Evolutionary conservation across 2,797 vertebrate genomes (phyloP), one percentile per base, ranked within the genome.

Genomic region (Lophotriccus pileatus): DNA sequence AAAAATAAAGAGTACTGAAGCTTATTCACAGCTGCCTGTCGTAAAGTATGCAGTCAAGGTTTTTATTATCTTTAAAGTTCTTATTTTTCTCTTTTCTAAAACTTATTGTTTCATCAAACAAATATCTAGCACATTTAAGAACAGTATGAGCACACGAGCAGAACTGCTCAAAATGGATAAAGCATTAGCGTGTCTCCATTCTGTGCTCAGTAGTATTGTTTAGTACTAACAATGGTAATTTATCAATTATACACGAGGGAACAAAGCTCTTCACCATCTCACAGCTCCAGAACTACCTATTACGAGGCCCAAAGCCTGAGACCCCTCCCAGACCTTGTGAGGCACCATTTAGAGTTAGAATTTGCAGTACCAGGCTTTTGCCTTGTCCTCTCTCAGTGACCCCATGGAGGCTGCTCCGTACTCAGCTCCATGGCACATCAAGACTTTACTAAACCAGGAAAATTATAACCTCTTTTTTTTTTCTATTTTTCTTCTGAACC

Each of bases 61-160:
- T 97, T 96, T 97, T 97, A 98, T 98, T 98, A 98, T 97, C 96
- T 97, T 97, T 96, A 94, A 97, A 97, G 96, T 97, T 98, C 97
- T 98, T 97, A 96, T 98, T 97, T 97, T 97, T 96, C 94, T 95
- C 94, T 97, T 95, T 96, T 96, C 94, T 96, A 84, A 97, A 98
- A 98, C 91, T 97, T 97, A 97, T 85, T 98, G 96, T 97, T 98
- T 98, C 94, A 79, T 97, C 96, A 96, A 96, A 97, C 97, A 98
- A 97, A 97, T 97, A 97, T 92, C 95, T 96, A 97, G 96, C 89
- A 78, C 96, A 78, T 95, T 97, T 97, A 96, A 95, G 94, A 97
- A 95, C 87, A 95, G 94, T 96, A 76, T 74, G 96, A 93, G 86
- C 93, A 89, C 90, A 86, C 2, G 85, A 93, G 96, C 90, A 96